These are phyloP conservation scores for Saiga tatarica DNA, from an alignment of 2,113 vertebrate species.

Conservation along the genomic window DNA sequence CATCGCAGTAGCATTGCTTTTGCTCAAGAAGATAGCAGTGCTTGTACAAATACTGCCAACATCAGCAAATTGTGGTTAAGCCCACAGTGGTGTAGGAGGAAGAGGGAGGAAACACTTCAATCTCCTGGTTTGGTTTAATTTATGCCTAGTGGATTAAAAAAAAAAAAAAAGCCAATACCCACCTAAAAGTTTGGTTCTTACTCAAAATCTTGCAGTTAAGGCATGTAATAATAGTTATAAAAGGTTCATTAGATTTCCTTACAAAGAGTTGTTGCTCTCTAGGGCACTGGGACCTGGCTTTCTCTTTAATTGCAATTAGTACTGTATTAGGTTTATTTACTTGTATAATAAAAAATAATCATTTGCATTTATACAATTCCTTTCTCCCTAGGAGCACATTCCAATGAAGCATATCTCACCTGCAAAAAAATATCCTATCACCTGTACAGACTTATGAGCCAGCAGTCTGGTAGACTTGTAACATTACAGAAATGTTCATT, in stretches of 20 bases:
- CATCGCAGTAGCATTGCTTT: background rate
- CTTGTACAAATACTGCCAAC: constrained; percentile 34
- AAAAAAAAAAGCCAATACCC: background rate
- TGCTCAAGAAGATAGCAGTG: constrained; percentile 42
- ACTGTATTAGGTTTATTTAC: background rate
- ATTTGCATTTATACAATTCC: background rate
- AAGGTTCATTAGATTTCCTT: constrained; percentile 34
- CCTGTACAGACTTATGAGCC: background rate
- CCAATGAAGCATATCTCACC: background rate
- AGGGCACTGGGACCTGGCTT: background rate
- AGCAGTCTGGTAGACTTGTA: background rate
- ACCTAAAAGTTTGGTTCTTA: constrained; percentile 60
- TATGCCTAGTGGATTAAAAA: constrained; percentile 30
- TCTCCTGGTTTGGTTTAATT: constrained; percentile 59
- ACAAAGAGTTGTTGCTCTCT: background rate
- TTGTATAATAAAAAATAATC: constrained; percentile 61
- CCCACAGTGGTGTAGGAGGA: constrained; percentile 43
- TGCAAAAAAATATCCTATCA: background rate
- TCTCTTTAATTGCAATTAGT: constrained; percentile 54
- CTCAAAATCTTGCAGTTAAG: constrained; percentile 43
- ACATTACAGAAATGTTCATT: background rate
- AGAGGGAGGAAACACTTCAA: constrained; percentile 60
- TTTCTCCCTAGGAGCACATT: background rate
- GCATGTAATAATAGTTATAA: constrained; percentile 45
- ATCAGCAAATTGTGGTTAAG: constrained; percentile 51